phyloP scores from a whole-genome alignment of 2,888 invertebrate species.

The Oscheius sp. region DNA sequence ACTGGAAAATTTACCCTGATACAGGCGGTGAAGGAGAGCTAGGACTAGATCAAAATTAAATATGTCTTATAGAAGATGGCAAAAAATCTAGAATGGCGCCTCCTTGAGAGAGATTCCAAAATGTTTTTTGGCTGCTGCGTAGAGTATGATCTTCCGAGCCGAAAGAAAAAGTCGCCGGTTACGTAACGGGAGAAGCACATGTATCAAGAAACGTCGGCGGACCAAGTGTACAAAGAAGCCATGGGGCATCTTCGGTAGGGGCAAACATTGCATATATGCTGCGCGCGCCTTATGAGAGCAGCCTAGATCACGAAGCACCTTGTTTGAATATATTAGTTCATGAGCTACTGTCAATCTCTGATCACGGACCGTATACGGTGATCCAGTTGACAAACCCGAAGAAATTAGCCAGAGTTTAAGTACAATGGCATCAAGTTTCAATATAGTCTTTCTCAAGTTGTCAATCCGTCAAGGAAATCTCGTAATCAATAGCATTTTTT shows the following conservation, averaged over 20 bases:
- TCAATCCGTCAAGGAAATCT: conserved; percentile 5
- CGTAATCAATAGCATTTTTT: conserved; percentile 12
- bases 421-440: neutral
- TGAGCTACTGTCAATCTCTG: conserved; percentile 5
- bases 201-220: conserved; percentile 30
- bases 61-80: too few relatives aligned
- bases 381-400: neutral
- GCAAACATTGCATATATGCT: conserved; percentile 35
- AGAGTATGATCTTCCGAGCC: too few relatives aligned
- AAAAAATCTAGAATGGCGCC: too few relatives aligned
- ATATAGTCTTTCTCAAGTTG: neutral
- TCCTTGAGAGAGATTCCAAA: too few relatives aligned
- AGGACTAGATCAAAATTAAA: too few relatives aligned
- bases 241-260: conserved; percentile 38
- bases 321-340: conserved; percentile 39
- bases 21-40: too few relatives aligned
- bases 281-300: conserved; percentile 39
- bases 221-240: conserved; percentile 36
- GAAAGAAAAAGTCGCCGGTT: neutral
- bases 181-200: conserved; percentile 33
- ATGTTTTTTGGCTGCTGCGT: too few relatives aligned
- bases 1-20: too few relatives aligned
- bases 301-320: conserved; percentile 40
- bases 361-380: neutral
- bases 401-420: too few relatives aligned